Conservation (phyloP, 2,113 vertebrate genomes). For the Eidolon helvum region DNA sequence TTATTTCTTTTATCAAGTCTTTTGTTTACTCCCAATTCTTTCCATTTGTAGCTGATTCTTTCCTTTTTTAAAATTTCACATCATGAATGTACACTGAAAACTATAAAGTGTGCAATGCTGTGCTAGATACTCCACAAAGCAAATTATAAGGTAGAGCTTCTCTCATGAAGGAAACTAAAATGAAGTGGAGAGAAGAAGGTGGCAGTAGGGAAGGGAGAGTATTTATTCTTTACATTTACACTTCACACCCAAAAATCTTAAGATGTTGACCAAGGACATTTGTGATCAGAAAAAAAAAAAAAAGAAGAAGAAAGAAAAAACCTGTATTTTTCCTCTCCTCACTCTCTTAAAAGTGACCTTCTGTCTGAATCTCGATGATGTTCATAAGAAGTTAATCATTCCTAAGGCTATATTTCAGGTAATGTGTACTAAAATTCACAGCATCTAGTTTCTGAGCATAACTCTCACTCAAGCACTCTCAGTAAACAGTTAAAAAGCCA, state of each 20-base stretch:
- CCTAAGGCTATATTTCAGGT: background rate
- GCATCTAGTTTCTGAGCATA: background rate
- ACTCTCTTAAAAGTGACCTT: background rate
- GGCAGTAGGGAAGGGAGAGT: background rate
- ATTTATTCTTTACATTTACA: background rate
- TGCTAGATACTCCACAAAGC: background rate
- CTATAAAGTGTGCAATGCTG: background rate
- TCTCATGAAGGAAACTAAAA: background rate
- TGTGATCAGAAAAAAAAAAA: background rate
- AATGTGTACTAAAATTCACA: background rate
- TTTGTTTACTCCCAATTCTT: background rate
- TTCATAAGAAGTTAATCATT: background rate
- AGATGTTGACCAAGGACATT: background rate
- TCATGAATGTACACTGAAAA: background rate
- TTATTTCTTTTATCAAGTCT: background rate
- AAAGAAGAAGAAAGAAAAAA: too few relatives aligned
- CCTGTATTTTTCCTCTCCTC: background rate
- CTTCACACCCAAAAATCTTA: background rate
- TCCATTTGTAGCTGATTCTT: background rate
- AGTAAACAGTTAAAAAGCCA: background rate
- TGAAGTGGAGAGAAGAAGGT: background rate
- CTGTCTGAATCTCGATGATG: background rate
- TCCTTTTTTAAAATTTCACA: slow-evolving; percentile 5
- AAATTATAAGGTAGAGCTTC: background rate
- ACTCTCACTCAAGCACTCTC: background rate